Conservation (phyloP, 2,113 vertebrate species). For the Siniperca chuatsi region DNA sequence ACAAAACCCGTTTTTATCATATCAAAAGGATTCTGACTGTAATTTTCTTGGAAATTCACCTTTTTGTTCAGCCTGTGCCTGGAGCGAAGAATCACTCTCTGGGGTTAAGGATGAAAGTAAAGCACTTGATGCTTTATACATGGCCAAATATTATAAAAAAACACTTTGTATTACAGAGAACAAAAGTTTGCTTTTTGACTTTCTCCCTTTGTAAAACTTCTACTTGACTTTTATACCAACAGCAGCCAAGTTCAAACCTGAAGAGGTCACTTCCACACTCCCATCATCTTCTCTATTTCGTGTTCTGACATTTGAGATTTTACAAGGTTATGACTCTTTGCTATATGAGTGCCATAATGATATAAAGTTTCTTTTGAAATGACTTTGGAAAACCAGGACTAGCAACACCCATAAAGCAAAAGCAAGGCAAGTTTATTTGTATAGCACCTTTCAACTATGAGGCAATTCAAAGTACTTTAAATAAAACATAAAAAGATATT, state of each 20-base stretch:
- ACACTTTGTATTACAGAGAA: constrained; percentile 5
- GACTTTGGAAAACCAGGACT: neutral
- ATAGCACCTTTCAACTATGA: neutral
- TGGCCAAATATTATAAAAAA: neutral
- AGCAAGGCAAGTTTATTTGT: neutral
- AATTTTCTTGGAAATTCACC: constrained; percentile 34
- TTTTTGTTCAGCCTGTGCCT: constrained; percentile 29
- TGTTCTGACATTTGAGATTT: constrained; percentile 22
- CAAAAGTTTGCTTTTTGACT: constrained; percentile 19
- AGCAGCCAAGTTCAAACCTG: neutral
- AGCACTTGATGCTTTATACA: constrained; percentile 8
- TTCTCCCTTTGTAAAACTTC: constrained; percentile 24
- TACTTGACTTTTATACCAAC: neutral
- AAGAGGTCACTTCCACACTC: constrained; percentile 1
- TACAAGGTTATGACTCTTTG: neutral
- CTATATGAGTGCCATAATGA: neutral
- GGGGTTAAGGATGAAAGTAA: constrained; percentile 36
- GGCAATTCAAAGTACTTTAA: neutral
- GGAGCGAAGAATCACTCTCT: constrained; percentile 20
- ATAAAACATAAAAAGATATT: neutral
- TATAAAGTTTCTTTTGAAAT: neutral
- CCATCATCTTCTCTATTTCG: neutral
- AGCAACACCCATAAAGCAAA: neutral
- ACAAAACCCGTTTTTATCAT: constrained; percentile 26
- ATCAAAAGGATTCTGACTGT: constrained; percentile 45